A percentile compares a stretch with the other conserved stretches of the same genome.
These are phyloP conservation scores for Lasioglossum pauxillum DNA, from an alignment of 2,888 invertebrate species.

Conservation along the genomic window DNA sequence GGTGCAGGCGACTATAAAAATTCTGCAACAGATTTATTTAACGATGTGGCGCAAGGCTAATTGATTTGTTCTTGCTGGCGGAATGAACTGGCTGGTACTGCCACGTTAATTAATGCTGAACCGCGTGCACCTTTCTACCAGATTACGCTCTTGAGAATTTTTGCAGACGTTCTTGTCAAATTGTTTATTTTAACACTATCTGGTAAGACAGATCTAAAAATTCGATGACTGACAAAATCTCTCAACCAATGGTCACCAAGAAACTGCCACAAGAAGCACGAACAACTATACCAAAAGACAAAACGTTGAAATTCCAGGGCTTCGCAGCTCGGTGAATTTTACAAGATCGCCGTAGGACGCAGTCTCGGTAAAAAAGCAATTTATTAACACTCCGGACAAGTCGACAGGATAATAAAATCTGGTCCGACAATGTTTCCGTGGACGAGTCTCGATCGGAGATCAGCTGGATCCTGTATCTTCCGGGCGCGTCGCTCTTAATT, in stretches of 20 bases:
- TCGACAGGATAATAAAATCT: not conserved
- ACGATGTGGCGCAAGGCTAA: not conserved
- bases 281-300: not conserved
- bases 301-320: not conserved
- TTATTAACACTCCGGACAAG: not conserved
- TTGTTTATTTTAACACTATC: not conserved
- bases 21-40: not conserved
- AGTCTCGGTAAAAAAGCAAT: not conserved
- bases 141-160: not conserved
- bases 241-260: not conserved
- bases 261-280: not conserved
- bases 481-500: slow-evolving; percentile 63
- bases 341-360: not conserved
- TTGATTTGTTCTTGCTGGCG: not conserved
- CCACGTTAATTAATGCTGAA: not conserved
- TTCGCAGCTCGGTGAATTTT: not conserved
- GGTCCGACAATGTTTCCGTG: not conserved
- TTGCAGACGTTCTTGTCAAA: not conserved
- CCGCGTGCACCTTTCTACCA: not conserved
- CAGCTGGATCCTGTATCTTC: not conserved
- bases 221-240: too few species aligned
- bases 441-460: not conserved
- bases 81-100: not conserved
- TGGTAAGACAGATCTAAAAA: too few species aligned
- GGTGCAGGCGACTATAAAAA: not conserved